These are phyloP conservation scores for Acropternis orthonyx DNA, from an alignment of 2,797 vertebrate species.

Conservation along the genomic window DNA sequence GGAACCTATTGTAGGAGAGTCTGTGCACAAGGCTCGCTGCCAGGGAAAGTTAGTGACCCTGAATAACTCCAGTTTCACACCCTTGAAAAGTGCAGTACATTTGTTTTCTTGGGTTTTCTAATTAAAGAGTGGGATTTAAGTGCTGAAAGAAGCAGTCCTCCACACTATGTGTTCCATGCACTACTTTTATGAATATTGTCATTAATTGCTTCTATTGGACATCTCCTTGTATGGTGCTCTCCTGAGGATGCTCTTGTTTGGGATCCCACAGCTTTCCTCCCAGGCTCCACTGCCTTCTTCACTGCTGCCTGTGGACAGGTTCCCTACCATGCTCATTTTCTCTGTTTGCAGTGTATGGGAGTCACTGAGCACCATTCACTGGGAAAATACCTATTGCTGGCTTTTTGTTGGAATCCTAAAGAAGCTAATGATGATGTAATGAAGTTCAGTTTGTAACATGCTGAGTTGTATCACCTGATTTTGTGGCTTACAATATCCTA, in stretches of 20 bases:
- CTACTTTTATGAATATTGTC: background rate
- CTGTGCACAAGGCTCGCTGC: background rate
- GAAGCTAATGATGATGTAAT: background rate
- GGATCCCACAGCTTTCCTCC: background rate
- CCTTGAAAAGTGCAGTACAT: background rate
- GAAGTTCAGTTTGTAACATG: background rate
- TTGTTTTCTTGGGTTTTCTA: background rate
- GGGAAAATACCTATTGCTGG: background rate
- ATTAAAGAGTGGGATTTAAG: background rate
- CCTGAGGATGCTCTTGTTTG: background rate
- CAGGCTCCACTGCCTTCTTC: background rate
- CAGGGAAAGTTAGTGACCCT: background rate
- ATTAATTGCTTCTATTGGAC: background rate
- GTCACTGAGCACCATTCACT: background rate
- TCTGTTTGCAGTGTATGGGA: no score
- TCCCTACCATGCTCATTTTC: background rate
- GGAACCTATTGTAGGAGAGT: background rate
- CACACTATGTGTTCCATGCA: background rate
- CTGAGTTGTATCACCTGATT: background rate
- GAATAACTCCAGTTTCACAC: background rate
- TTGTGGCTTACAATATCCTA: background rate
- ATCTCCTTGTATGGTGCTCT: background rate
- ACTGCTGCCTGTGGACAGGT: background rate
- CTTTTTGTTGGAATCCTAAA: background rate
- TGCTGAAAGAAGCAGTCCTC: background rate